Percentiles rank a stretch among this genome's conserved stretches.
Evolutionary conservation across 1,140 invertebrate genomes (phyloP).

Genomic region (Drosophila teissieri): DNA sequence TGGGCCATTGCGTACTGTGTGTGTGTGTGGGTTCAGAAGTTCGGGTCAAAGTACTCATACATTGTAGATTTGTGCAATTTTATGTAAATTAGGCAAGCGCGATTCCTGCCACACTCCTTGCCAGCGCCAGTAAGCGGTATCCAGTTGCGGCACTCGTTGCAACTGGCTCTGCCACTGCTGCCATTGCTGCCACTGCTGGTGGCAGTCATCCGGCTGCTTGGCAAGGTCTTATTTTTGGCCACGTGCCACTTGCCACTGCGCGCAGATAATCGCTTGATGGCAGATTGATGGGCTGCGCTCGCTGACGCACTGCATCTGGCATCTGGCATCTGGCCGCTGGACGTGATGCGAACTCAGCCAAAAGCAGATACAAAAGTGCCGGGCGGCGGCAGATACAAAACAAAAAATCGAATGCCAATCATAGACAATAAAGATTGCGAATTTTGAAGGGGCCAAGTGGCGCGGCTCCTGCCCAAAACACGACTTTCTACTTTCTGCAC

Average conservation of each 20-base stretch:
- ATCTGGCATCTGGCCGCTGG: background rate
- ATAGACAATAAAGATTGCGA: conserved; percentile 55
- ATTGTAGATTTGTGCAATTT: conserved; percentile 38
- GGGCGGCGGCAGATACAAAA: too few species aligned
- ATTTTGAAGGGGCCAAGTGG: conserved; percentile 22
- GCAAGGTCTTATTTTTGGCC: background rate
- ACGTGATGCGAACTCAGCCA: background rate
- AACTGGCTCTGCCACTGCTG: background rate
- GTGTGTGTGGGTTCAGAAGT: background rate
- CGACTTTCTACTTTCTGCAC: conserved; percentile 43
- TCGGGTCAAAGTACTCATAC: conserved; percentile 41
- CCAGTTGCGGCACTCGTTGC: background rate
- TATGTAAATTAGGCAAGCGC: conserved; percentile 45
- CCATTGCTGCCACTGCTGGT: too few species aligned
- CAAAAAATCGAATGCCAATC: conserved; percentile 36
- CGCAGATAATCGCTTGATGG: conserved; percentile 7
- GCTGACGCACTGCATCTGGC: conserved; percentile 1
- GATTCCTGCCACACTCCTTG: background rate
- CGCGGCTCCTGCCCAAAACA: conserved; percentile 18
- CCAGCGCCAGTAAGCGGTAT: background rate
- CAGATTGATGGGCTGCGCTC: background rate
- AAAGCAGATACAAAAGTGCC: background rate
- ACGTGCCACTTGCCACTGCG: conserved; percentile 1
- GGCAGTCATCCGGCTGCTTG: background rate
- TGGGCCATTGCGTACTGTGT: conserved; percentile 1